Conservation (phyloP, 1,140 invertebrate genomes). For the Cyclargus thomasi region DNA sequence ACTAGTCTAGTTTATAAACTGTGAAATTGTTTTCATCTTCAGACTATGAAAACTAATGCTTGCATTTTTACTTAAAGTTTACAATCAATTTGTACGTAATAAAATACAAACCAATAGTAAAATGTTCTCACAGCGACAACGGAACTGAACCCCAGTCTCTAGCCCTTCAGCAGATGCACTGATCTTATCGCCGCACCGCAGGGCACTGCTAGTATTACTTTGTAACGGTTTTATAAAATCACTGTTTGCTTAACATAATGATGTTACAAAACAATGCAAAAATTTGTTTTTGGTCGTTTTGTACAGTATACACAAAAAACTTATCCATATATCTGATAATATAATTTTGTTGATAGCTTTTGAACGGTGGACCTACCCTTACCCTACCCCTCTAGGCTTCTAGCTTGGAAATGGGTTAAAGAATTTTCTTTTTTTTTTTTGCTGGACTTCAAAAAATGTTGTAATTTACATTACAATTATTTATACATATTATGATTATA, state of each 20-base stretch:
- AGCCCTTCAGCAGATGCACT: conserved; percentile 59
- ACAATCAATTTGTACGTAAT: conserved; percentile 21
- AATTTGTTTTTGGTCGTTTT: too few relatives aligned
- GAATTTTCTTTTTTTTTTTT: neutral
- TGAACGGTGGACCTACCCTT: too few relatives aligned
- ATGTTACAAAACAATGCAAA: neutral
- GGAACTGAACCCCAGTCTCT: conserved; percentile 55
- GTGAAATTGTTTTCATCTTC: too few relatives aligned
- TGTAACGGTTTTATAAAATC: conserved; percentile 59
- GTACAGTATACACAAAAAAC: too few relatives aligned
- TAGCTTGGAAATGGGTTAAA: too few relatives aligned
- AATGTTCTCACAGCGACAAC: conserved; percentile 57
- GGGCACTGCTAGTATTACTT: conserved; percentile 55
- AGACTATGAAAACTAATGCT: too few relatives aligned
- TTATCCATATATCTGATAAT: too few relatives aligned
- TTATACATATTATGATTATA: neutral
- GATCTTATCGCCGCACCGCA: conserved; percentile 64
- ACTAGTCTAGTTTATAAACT: too few relatives aligned
- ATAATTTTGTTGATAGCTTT: too few relatives aligned
- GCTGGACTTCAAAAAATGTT: neutral
- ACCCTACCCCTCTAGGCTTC: too few relatives aligned
- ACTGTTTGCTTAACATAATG: conserved; percentile 18
- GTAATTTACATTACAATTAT: neutral
- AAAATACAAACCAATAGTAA: conserved; percentile 58
- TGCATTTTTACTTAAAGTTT: too few relatives aligned